These are phyloP conservation scores for Calosoma granatense DNA, from an alignment of 1,140 invertebrate genomes.

Conservation along the genomic window DNA sequence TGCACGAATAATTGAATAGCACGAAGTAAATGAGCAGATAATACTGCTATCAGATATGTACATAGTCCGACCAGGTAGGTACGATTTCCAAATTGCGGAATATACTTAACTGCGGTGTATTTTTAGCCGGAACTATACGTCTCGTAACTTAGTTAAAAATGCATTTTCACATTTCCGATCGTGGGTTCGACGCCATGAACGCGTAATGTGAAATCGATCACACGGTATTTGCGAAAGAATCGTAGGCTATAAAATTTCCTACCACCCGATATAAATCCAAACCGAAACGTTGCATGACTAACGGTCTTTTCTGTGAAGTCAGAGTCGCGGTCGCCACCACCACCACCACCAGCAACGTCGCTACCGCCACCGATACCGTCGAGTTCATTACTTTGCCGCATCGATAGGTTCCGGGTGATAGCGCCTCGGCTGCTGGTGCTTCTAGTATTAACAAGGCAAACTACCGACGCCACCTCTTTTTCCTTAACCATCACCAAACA, in stretches of 20 bases:
- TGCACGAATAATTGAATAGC: too few species aligned
- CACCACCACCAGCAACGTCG: not conserved
- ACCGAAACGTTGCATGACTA: slow-evolving; percentile 6
- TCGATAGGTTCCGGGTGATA: not conserved
- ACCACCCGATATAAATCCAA: not conserved
- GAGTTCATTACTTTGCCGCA: slow-evolving; percentile 5
- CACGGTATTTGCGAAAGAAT: not conserved
- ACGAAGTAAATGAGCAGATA: too few species aligned
- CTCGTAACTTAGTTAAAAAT: not conserved
- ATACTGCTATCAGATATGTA: too few species aligned
- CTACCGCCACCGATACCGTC: not conserved
- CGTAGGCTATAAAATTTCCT: slow-evolving; percentile 1
- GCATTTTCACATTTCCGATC: not conserved
- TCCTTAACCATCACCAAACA: not conserved
- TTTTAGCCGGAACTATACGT: too few species aligned
- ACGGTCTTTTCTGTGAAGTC: not conserved
- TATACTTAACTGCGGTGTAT: too few species aligned
- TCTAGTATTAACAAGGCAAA: not conserved
- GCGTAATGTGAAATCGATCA: slow-evolving; percentile 7
- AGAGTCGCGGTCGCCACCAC: not conserved
- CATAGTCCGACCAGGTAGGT: too few species aligned
- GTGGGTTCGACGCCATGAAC: not conserved
- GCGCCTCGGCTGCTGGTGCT: too few species aligned
- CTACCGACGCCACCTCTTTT: not conserved
- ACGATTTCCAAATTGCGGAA: too few species aligned